Evolutionary conservation across 1,140 invertebrate species (phyloP).

Genomic region (Coelopa frigida): DNA sequence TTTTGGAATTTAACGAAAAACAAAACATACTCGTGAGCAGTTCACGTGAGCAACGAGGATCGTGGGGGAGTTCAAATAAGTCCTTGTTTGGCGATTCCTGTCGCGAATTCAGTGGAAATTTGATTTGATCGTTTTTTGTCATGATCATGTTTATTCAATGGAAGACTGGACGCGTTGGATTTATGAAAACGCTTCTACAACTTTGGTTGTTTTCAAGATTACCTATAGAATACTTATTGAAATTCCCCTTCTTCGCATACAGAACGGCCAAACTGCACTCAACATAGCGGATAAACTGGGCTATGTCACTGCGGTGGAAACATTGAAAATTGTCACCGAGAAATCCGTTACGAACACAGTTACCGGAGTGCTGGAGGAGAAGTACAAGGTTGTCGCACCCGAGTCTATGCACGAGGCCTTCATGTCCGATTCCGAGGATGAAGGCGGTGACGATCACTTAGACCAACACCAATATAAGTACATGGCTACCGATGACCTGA

Average conservation of each 20-base stretch:
- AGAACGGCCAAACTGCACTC: constrained; percentile 95
- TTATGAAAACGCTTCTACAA: background rate
- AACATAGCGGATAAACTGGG: constrained; percentile 93
- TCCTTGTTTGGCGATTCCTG: no score
- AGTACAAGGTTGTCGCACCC: constrained; percentile 92
- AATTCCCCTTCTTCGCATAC: constrained; percentile 7
- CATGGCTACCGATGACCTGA: constrained; percentile 39
- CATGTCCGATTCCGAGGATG: constrained; percentile 98
- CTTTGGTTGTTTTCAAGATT: background rate
- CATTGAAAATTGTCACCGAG: constrained; percentile 93
- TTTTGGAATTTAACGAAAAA: no score
- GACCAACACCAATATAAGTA: constrained; percentile 43
- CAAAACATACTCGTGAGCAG: no score
- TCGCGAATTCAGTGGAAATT: background rate
- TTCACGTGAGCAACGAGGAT: no score
- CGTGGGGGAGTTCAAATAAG: no score
- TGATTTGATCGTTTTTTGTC: background rate
- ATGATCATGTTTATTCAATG: no score
- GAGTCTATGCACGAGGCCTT: constrained; percentile 99
- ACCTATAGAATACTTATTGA: constrained; percentile 1
- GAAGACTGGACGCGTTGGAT: background rate
- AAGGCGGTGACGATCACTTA: constrained; percentile 65
- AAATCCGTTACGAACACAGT: constrained; percentile 68
- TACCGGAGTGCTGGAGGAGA: constrained; percentile 59
- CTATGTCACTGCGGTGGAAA: constrained; percentile 97